A percentile compares a stretch with the other conserved stretches of the same genome.
Evolutionary conservation across 2,797 vertebrate species (phyloP).

Genomic region (Odontamblyopus rebecca): DNA sequence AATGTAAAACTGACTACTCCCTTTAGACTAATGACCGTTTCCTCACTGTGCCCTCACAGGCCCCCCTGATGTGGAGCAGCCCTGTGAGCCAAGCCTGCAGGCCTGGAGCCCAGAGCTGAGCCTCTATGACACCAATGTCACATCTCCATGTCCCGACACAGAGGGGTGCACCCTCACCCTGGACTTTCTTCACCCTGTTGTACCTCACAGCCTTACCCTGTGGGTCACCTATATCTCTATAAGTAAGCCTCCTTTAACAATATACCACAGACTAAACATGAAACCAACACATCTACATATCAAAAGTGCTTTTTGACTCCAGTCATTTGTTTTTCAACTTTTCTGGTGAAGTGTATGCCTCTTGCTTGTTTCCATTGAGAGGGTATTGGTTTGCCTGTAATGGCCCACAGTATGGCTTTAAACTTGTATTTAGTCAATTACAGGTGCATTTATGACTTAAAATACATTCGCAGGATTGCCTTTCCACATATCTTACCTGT

Average conservation of each 20-base stretch:
- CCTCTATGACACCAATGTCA: conserved; percentile 91
- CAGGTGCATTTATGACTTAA: too few relatives aligned
- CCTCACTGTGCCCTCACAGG: conserved; percentile 71
- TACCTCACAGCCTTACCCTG: conserved; percentile 84
- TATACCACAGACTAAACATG: neutral
- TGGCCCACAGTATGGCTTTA: neutral
- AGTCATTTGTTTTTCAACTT: neutral
- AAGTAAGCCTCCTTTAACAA: conserved; percentile 53
- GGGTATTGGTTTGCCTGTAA: neutral
- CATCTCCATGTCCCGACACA: conserved; percentile 86
- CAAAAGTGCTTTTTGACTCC: neutral
- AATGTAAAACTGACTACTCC: conserved; percentile 15
- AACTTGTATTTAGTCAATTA: too few relatives aligned
- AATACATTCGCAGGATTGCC: too few relatives aligned
- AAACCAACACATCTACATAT: neutral
- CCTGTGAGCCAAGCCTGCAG: conserved; percentile 94
- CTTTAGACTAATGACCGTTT: conserved; percentile 22
- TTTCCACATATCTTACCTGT: too few relatives aligned
- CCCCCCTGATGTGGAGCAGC: conserved; percentile 91
- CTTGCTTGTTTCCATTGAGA: neutral
- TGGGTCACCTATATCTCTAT: conserved; percentile 93
- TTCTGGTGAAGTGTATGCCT: neutral
- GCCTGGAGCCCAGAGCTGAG: conserved; percentile 97
- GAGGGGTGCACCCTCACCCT: conserved; percentile 91
- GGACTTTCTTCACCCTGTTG: conserved; percentile 83